Conservation (phyloP, 2,888 invertebrate species). For the Colostygia pectinataria region DNA sequence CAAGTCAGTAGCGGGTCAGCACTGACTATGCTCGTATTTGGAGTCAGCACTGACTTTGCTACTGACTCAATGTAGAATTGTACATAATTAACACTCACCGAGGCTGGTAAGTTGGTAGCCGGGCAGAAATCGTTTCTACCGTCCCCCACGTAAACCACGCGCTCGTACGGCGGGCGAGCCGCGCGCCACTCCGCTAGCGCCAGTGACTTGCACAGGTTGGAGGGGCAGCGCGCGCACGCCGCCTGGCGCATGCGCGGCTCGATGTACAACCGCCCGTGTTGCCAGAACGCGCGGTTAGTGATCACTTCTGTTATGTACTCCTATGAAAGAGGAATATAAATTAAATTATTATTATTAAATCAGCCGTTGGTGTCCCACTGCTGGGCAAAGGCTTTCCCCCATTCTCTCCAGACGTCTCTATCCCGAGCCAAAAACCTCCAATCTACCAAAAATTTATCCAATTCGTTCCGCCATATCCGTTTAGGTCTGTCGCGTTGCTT, state of each 20-base stretch:
- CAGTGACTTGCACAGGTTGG: slow-evolving; percentile 70
- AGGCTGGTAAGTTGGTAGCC: slow-evolving; percentile 49
- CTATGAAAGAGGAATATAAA: slow-evolving; percentile 45
- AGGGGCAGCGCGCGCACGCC: slow-evolving; percentile 58
- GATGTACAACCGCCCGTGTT: slow-evolving; percentile 60
- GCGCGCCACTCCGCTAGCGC: slow-evolving; percentile 62
- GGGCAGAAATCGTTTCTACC: slow-evolving; percentile 74
- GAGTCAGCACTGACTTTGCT: too few relatives aligned
- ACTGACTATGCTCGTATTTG: too few relatives aligned
- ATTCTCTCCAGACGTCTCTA: too few relatives aligned
- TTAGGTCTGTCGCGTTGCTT: too few relatives aligned
- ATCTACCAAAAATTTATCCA: background rate
- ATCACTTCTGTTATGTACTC: slow-evolving; percentile 58
- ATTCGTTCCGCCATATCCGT: too few relatives aligned
- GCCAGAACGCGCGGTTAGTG: slow-evolving; percentile 70
- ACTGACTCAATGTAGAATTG: too few relatives aligned
- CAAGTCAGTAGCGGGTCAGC: too few relatives aligned
- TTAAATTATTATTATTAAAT: background rate
- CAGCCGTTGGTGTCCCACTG: too few relatives aligned
- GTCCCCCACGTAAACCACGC: slow-evolving; percentile 62
- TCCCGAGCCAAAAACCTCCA: too few relatives aligned
- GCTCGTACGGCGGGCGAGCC: slow-evolving; percentile 36
- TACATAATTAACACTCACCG: slow-evolving; percentile 54
- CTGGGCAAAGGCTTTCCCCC: too few relatives aligned
- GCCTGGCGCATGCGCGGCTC: slow-evolving; percentile 71